Conservation (phyloP, 64 coral and sea anemone genomes). For the Porites lutea region DNA sequence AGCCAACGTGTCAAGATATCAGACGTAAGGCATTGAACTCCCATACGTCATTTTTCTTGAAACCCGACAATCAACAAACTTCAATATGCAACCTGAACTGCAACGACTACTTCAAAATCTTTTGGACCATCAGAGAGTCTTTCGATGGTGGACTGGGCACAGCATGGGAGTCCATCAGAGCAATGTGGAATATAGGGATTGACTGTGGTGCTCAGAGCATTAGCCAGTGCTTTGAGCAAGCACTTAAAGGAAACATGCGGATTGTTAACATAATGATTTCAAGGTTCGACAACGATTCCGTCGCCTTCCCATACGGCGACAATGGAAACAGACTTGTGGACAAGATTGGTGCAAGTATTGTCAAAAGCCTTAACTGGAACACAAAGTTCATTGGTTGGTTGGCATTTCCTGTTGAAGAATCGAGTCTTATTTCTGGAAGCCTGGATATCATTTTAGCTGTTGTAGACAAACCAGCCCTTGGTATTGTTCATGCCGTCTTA, state of each 20-base stretch:
- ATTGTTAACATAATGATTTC: not conserved
- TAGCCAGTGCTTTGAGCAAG: not conserved
- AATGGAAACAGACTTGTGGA: slow-evolving; percentile 20
- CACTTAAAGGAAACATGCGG: not conserved
- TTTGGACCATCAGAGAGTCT: slow-evolving; percentile 43
- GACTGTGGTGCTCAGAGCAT: not conserved
- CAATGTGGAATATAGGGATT: slow-evolving; percentile 22
- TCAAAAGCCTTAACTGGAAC: slow-evolving; percentile 30
- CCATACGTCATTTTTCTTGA: slow-evolving; percentile 56
- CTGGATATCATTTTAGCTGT: not conserved
- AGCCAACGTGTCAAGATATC: slow-evolving; percentile 43
- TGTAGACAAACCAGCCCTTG: slow-evolving; percentile 49
- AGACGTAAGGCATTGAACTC: slow-evolving; percentile 41
- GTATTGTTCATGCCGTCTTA: not conserved
- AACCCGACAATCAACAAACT: slow-evolving; percentile 8
- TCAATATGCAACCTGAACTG: slow-evolving; percentile 64
- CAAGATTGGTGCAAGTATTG: slow-evolving; percentile 4
- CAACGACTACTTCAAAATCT: slow-evolving; percentile 51
- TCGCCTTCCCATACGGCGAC: slow-evolving; percentile 26
- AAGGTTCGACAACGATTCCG: not conserved
- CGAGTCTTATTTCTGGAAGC: not conserved
- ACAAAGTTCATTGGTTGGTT: slow-evolving; percentile 47
- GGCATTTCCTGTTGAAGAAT: not conserved
- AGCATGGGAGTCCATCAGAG: slow-evolving; percentile 42
- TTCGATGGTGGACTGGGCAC: slow-evolving; percentile 17